phyloP scores from a whole-genome alignment of 1,140 invertebrate genomes.

The Bilobella aurantiaca region DNA sequence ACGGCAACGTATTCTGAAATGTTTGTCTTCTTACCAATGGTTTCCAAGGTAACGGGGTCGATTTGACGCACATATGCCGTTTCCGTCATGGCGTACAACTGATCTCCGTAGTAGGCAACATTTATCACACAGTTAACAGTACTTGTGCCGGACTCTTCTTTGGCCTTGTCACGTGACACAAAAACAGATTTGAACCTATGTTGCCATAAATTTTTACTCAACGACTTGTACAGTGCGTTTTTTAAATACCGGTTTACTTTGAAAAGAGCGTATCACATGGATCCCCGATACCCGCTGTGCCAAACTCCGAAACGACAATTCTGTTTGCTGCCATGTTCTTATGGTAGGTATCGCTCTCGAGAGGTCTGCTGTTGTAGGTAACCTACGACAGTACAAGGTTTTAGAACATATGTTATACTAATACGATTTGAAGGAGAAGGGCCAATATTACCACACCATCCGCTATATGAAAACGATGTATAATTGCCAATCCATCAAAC shows the following conservation, averaged over 20 bases:
- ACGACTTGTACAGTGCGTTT: no score
- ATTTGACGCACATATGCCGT: slow-evolving; percentile 33
- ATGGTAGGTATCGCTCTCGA: slow-evolving; percentile 42
- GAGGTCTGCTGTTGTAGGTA: slow-evolving; percentile 35
- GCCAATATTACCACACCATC: no score
- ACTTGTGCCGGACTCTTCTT: slow-evolving; percentile 17
- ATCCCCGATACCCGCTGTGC: slow-evolving; percentile 41
- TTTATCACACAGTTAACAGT: slow-evolving; percentile 41
- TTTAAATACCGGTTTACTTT: no score
- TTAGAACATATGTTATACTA: no score
- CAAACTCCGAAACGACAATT: slow-evolving; percentile 43
- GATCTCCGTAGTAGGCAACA: slow-evolving; percentile 37
- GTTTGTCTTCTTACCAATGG: slow-evolving; percentile 36
- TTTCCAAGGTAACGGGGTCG: slow-evolving; percentile 40
- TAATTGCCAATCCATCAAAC: neutral
- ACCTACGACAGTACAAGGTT: no score
- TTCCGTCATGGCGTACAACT: slow-evolving; percentile 40
- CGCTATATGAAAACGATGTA: no score
- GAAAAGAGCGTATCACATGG: slow-evolving; percentile 42
- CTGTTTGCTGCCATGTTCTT: slow-evolving; percentile 40
- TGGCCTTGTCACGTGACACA: neutral
- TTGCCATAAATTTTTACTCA: no score
- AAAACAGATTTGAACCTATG: neutral
- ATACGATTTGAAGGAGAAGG: no score
- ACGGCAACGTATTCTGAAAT: slow-evolving; percentile 20